Evolutionary conservation across 2,797 vertebrate species (phyloP), one percentile per base, ranked within the genome.

Genomic region (Diplodus sargus): DNA sequence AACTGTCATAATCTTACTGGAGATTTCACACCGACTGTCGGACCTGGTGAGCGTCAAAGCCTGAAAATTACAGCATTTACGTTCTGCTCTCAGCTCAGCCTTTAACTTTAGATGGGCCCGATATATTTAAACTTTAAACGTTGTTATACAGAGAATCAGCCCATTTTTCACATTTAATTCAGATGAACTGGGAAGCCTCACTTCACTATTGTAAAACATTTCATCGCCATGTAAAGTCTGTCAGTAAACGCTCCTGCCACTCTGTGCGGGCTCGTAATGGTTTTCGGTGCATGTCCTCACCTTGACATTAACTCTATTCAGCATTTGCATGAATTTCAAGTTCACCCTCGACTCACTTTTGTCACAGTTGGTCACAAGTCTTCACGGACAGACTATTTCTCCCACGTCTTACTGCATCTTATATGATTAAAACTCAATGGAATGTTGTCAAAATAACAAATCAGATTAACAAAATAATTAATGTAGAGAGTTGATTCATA

Each of bases 21-120:
- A 89, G 70, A 73, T 78, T 85, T 87, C 74, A 84, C 79, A 83
- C 67, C 3, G 43, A 61, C 79, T 86, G 85, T 89, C 84, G 74
- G 76, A 75, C 69, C 63, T 42, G 54, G 70, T 89, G 84, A 88
- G 76, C 10, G 4, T 85, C 82, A 85, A 66, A 85, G 67, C n/a
- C 49, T 22, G 49, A 74, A 34, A 58, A 61, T 78, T 74, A 79
- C 76, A 61, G 39, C 60, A 67, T 84, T 85, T 81, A 78, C 74
- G 62, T 83, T 85, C 77, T 56, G 70, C 65, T 66, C 76, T 70
- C 39, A 57, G 43, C 63, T 74, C 72, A 62, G 54, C 42, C 78
- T 83, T 79, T 82, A 67, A 81, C 71, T 78, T 81, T 43, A 78
- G 53, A 77, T 63, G 45, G 52, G 16, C 52, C 69, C 68, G 54